Percentiles rank a stretch among this genome's conserved stretches.
phyloP scores from a whole-genome alignment of 2,113 vertebrate genomes.

The Oceanodroma tethys region DNA sequence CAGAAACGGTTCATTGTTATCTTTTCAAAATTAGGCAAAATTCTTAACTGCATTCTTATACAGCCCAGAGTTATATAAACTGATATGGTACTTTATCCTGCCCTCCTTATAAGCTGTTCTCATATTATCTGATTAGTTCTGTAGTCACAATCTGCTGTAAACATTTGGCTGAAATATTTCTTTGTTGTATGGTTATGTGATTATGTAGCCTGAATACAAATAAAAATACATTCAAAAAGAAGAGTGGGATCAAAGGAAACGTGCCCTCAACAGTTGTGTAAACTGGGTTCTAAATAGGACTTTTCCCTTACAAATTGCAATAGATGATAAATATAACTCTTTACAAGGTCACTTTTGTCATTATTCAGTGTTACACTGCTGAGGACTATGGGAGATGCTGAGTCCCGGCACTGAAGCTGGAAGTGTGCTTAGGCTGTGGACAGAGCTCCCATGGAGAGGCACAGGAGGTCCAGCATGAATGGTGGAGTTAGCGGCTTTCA shows the following conservation, averaged over 20 bases:
- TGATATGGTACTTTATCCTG: neutral
- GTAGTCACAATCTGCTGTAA: neutral
- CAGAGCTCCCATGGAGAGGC: neutral
- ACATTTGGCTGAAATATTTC: neutral
- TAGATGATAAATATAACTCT: neutral
- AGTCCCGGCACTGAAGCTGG: neutral
- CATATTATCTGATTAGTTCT: neutral
- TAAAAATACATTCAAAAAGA: neutral
- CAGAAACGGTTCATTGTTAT: neutral
- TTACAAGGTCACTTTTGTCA: neutral
- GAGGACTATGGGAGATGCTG: neutral
- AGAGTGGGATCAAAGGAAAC: neutral
- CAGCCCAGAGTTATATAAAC: neutral
- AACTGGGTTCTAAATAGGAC: neutral
- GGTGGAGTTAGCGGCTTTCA: rapidly evolving
- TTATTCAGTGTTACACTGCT: neutral
- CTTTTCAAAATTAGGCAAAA: neutral
- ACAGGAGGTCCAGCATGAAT: too few species aligned
- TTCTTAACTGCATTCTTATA: neutral
- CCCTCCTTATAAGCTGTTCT: neutral
- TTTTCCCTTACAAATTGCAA: neutral
- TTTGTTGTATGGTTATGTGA: neutral
- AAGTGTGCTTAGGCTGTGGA: neutral
- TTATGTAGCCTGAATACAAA: neutral
- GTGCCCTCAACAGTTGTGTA: rapidly evolving